Evolutionary conservation across 2,888 invertebrate genomes (phyloP), one percentile per base, ranked within the genome.

Genomic region (Pemphredon lugubris): DNA sequence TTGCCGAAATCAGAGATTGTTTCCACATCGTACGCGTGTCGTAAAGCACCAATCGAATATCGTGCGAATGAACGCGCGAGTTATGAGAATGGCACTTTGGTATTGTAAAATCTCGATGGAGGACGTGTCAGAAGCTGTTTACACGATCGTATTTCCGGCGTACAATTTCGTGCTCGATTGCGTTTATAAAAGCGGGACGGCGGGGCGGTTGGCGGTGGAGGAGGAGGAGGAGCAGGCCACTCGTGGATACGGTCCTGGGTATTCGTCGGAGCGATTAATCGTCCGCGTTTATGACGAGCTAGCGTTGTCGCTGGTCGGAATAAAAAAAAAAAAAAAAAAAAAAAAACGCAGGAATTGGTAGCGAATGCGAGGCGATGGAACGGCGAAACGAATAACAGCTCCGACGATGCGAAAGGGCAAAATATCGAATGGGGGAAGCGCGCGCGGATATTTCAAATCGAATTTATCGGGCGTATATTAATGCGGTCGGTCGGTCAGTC

Each of bases 401-500:
- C 44, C 40, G 68, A 50, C 60, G 58, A 73, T 32, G 70, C 69
- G 70, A 69, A 58, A 59, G 64, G 60, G 74, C 68, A 68, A 75
- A 77, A 79, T 75, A 73, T 73, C 58, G 59, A 7, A 26, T 26
- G 26, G 51, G 63, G 21, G 37, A 26, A 32, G 32, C 50, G 45
- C 48, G 50, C 53, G 61, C 26, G 61, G 55, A 69, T 60, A 65
- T 69, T 74, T 69, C 69, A 69, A 65, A 69, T 60, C 64, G 73
- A 68, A 76, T 76, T 79, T 79, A 79, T 79, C 76, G 79, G 79
- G 75, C 73, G 78, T 76, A 73, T 73, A 79, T 76, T 73, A 76
- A 73, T 64, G 73, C 73, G 69, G 74, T 50, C 64, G 66, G 58
- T 58, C 69, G 69, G 74, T 73, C 79, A 68, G 77, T 74, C 71